Conservation (phyloP, 2,797 vertebrate species). For the Triplophysa yarkandensis region DNA sequence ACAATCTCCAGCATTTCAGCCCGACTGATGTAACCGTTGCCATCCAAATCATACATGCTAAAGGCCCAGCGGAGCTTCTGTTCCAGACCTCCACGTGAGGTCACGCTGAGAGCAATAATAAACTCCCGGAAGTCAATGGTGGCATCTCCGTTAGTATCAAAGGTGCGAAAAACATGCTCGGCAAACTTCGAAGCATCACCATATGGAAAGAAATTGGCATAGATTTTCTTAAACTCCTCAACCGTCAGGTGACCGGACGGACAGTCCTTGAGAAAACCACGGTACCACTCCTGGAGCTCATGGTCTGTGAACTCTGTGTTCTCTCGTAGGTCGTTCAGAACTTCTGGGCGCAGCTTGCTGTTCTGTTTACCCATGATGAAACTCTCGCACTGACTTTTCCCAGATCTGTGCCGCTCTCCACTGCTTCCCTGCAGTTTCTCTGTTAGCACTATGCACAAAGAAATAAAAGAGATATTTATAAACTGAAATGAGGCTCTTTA, state of each 20-base stretch:
- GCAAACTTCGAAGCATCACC: constrained; percentile 83
- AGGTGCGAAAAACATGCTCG: constrained; percentile 82
- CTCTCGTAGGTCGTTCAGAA: constrained; percentile 80
- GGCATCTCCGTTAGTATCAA: constrained; percentile 80
- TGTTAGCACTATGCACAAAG: not conserved
- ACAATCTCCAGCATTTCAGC: constrained; percentile 85
- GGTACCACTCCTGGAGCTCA: constrained; percentile 85
- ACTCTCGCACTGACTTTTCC: constrained; percentile 1
- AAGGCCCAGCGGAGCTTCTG: constrained; percentile 85
- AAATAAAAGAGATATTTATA: constrained; percentile 18
- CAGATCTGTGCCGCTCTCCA: constrained; percentile 20
- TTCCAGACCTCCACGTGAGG: constrained; percentile 78
- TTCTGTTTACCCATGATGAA: constrained; percentile 82
- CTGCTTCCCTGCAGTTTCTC: not conserved
- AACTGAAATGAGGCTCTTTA: not conserved
- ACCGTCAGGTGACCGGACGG: constrained; percentile 80
- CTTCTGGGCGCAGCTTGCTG: constrained; percentile 82
- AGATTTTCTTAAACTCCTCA: constrained; percentile 86
- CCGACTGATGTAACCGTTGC: constrained; percentile 82
- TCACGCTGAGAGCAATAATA: constrained; percentile 82
- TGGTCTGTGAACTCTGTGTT: constrained; percentile 83
- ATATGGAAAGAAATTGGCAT: constrained; percentile 84
- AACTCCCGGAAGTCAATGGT: constrained; percentile 85
- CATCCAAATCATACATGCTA: constrained; percentile 84
- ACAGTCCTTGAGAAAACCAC: constrained; percentile 84